Percentiles rank a stretch among this genome's conserved stretches.
phyloP scores from a whole-genome alignment of 2,113 vertebrate genomes.

The Asarcornis scutulata region DNA sequence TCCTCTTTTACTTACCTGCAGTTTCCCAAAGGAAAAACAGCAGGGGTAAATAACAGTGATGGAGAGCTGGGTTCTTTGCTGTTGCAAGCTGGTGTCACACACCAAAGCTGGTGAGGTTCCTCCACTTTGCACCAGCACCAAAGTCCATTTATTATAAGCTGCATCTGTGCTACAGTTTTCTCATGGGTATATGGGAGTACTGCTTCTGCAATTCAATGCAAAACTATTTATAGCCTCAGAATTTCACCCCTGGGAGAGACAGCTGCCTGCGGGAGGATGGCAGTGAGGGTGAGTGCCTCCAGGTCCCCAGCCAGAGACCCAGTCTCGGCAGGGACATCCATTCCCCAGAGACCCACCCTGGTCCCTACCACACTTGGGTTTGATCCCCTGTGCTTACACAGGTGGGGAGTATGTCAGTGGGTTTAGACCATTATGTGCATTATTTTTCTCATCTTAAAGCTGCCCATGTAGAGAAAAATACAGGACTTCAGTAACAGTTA shows the following conservation, averaged over 20 bases:
- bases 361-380: neutral
- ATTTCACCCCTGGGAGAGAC: neutral
- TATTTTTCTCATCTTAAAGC: constrained; percentile 82
- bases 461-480: constrained; percentile 79
- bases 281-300: neutral
- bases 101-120: neutral
- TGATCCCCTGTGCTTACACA: constrained; percentile 56
- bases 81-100: neutral
- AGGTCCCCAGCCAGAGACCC: neutral
- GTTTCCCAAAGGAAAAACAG: neutral
- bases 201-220: neutral
- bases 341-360: neutral
- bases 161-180: neutral
- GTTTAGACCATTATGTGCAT: constrained; percentile 74
- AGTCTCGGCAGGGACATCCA: rapidly evolving
- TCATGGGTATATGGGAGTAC: neutral
- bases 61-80: neutral
- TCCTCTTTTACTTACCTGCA: neutral
- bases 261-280: neutral
- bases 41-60: neutral
- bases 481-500: constrained; percentile 80
- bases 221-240: neutral
- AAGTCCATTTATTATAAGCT: neutral
- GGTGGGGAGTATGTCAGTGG: constrained; percentile 53
- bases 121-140: neutral